Conservation (phyloP, 2,113 vertebrate genomes). For the Xenus cinereus region DNA sequence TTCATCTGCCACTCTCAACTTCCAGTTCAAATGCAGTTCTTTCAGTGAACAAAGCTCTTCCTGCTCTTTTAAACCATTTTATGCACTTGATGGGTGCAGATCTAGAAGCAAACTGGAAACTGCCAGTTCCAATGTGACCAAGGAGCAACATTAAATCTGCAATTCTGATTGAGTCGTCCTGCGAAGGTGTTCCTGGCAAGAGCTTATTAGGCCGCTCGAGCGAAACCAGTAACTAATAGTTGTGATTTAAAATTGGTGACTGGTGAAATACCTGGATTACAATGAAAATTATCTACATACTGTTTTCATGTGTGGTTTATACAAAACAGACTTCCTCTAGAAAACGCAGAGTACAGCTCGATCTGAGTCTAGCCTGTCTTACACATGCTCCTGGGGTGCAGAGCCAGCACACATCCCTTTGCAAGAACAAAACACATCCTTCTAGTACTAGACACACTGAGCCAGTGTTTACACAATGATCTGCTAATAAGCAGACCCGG, state of each 20-base stretch:
- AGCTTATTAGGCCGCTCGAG: not conserved
- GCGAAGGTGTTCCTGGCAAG: not conserved
- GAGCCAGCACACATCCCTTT: not conserved
- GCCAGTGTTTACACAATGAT: conserved; percentile 36
- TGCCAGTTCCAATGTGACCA: not conserved
- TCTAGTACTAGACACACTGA: conserved; percentile 13
- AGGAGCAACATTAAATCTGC: not conserved
- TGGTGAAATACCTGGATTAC: not conserved
- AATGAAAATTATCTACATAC: not conserved
- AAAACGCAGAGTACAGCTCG: not conserved
- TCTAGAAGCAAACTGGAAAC: not conserved
- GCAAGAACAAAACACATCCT: conserved; percentile 9
- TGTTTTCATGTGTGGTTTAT: not conserved
- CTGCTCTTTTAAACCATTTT: not conserved
- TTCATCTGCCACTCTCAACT: not conserved
- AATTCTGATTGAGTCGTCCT: not conserved
- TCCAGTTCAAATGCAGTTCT: not conserved
- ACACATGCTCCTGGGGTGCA: not conserved
- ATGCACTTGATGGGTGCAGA: not conserved
- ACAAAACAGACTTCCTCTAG: not conserved
- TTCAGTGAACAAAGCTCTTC: not conserved
- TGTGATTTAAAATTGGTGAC: not conserved
- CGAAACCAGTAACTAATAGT: not conserved
- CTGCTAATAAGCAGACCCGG: conserved; percentile 38
- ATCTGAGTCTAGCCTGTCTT: not conserved